These are phyloP conservation scores for Nothobranchius furzeri DNA, from an alignment of 2,113 vertebrate species.

Conservation along the genomic window DNA sequence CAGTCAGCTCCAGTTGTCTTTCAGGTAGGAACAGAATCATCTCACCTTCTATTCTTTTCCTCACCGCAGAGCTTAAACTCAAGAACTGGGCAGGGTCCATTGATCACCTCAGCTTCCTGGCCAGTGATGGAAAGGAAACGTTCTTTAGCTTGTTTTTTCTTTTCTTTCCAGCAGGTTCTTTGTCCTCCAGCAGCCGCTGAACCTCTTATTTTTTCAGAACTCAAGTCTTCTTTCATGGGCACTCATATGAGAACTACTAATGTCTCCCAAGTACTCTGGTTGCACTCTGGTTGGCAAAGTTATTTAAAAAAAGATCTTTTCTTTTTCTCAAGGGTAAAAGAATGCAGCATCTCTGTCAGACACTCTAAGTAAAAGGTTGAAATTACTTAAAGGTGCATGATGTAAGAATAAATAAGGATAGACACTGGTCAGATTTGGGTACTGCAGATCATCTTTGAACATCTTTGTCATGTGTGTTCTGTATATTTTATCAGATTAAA, in stretches of 20 bases:
- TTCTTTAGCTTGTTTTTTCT: constrained; percentile 25
- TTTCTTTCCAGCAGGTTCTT: constrained; percentile 42
- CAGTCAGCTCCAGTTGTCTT: constrained; percentile 16
- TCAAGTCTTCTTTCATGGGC: constrained; percentile 59
- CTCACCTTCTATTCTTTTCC: constrained; percentile 9
- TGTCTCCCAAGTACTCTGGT: constrained; percentile 49
- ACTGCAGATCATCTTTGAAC: no score
- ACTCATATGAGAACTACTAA: constrained; percentile 59
- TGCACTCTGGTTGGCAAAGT: constrained; percentile 44
- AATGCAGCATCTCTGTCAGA: constrained; percentile 44
- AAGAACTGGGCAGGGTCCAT: constrained; percentile 45
- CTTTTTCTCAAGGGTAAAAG: constrained; percentile 40
- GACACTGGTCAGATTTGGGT: no score
- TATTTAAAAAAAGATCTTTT: constrained; percentile 17
- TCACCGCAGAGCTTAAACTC: constrained; percentile 23
- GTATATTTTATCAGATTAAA: no score
- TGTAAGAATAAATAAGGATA: no score
- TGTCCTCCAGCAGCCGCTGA: constrained; percentile 43
- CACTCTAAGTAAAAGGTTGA: background rate
- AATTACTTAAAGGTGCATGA: no score
- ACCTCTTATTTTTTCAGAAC: constrained; percentile 51
- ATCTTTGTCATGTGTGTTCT: no score
- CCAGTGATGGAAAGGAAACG: constrained; percentile 42
- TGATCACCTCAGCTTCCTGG: constrained; percentile 42
- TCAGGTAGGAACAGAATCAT: constrained; percentile 33